Conservation (phyloP, 1,140 invertebrate species). For the Habropoda laboriosa region DNA sequence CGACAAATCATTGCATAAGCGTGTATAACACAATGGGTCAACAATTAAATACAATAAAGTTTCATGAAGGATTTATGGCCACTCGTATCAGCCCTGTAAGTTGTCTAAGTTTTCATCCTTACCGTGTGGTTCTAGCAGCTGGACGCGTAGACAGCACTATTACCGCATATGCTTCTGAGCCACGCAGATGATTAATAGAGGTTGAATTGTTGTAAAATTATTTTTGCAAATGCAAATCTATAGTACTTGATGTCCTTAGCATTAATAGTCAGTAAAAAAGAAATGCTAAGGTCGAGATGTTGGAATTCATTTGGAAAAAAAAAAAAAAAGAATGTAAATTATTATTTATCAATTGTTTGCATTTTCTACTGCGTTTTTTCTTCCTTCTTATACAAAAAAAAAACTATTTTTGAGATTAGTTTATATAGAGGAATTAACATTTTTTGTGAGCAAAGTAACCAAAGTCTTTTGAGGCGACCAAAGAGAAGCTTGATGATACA, state of each 20-base stretch:
- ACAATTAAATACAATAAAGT: slow-evolving; percentile 89
- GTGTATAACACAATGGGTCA: slow-evolving; percentile 89
- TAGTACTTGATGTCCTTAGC: slow-evolving; percentile 27
- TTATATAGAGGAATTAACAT: neutral
- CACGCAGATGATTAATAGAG: slow-evolving; percentile 86
- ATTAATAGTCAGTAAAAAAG: slow-evolving; percentile 1
- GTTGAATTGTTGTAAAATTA: slow-evolving; percentile 67
- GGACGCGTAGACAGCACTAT: slow-evolving; percentile 90
- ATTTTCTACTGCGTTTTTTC: slow-evolving; percentile 22
- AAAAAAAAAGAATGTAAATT: neutral
- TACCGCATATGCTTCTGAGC: slow-evolving; percentile 87
- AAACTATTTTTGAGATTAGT: neutral
- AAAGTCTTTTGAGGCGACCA: slow-evolving; percentile 53
- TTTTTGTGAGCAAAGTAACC: slow-evolving; percentile 39
- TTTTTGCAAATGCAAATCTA: slow-evolving; percentile 46
- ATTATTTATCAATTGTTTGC: neutral
- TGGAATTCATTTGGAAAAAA: neutral
- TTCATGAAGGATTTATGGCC: slow-evolving; percentile 95
- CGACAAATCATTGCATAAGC: slow-evolving; percentile 90
- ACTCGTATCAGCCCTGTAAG: slow-evolving; percentile 92
- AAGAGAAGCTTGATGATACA: slow-evolving; percentile 44
- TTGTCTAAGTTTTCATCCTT: slow-evolving; percentile 93
- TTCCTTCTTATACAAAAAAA: slow-evolving; percentile 8
- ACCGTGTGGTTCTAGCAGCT: slow-evolving; percentile 88
- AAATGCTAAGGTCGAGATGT: neutral